Conservation (phyloP, 2,888 invertebrate species). For the Watsonalla cultraria region DNA sequence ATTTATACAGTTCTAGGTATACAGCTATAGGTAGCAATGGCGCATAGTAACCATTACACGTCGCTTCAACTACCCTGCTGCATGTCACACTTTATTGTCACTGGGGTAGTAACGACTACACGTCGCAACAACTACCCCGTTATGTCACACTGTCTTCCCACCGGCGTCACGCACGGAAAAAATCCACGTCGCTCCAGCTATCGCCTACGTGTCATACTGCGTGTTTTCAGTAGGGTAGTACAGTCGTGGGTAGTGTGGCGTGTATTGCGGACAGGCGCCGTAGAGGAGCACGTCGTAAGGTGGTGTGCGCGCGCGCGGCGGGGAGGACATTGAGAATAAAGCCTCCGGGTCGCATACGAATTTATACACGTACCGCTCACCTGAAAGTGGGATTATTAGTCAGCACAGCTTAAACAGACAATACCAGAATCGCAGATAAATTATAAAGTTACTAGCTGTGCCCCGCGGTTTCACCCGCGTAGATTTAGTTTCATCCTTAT, state of each 20-base stretch:
- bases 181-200: not conserved
- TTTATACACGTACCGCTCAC: slow-evolving; percentile 97
- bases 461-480: too few relatives aligned
- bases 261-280: slow-evolving; percentile 15
- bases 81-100: too few relatives aligned
- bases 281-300: slow-evolving; percentile 5
- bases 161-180: too few relatives aligned
- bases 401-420: not conserved
- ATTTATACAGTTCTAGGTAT: too few relatives aligned
- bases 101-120: too few relatives aligned
- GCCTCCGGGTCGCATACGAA: slow-evolving; percentile 97
- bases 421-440: not conserved
- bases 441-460: too few relatives aligned
- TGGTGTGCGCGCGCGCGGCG: slow-evolving; percentile 27
- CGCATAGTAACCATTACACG: too few relatives aligned
- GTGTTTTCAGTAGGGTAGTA: not conserved
- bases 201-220: not conserved
- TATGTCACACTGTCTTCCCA: too few relatives aligned
- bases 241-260: slow-evolving; percentile 10
- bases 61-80: too few relatives aligned
- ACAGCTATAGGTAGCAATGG: too few relatives aligned
- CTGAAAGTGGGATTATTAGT: slow-evolving; percentile 52
- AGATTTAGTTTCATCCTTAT: too few relatives aligned
- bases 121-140: too few relatives aligned
- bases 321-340: slow-evolving; percentile 88